These are phyloP conservation scores for Deroplatys truncata DNA, from an alignment of 2,888 invertebrate genomes.

Conservation along the genomic window DNA sequence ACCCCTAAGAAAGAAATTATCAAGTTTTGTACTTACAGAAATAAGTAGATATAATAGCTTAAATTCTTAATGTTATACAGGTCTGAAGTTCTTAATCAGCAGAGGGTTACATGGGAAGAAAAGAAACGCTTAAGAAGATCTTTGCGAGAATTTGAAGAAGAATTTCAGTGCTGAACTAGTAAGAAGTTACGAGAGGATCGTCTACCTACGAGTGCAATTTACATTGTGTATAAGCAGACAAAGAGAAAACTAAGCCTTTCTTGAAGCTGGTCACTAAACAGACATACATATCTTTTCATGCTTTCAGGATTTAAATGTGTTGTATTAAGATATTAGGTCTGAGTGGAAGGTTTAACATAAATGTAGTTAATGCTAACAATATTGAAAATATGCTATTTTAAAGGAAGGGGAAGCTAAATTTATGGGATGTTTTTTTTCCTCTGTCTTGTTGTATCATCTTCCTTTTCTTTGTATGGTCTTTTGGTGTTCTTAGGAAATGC, in stretches of 20 bases:
- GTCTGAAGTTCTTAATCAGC: slow-evolving; percentile 64
- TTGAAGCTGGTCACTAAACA: slow-evolving; percentile 89
- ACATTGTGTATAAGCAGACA: slow-evolving; percentile 79
- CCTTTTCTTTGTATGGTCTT: neutral
- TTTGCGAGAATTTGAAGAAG: slow-evolving; percentile 81
- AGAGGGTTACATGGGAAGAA: slow-evolving; percentile 66
- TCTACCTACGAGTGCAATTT: slow-evolving; percentile 70
- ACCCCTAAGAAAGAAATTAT: too few relatives aligned
- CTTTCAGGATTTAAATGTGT: neutral
- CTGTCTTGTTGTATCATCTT: neutral
- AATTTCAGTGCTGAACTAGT: slow-evolving; percentile 75
- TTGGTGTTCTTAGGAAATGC: neutral
- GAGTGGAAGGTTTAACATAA: neutral
- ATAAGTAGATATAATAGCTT: too few relatives aligned
- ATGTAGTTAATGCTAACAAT: neutral
- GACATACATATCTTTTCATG: neutral
- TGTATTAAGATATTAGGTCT: neutral
- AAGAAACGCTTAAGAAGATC: slow-evolving; percentile 75
- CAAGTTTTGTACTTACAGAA: too few relatives aligned
- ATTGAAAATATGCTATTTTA: neutral
- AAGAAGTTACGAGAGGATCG: slow-evolving; percentile 84
- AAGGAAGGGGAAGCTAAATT: too few relatives aligned
- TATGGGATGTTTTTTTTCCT: too few relatives aligned
- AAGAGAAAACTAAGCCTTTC: slow-evolving; percentile 84
- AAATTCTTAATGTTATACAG: slow-evolving; percentile 14